Evolutionary conservation across 2,888 invertebrate genomes (phyloP).

Genomic region (Ennomos fuscantarius): DNA sequence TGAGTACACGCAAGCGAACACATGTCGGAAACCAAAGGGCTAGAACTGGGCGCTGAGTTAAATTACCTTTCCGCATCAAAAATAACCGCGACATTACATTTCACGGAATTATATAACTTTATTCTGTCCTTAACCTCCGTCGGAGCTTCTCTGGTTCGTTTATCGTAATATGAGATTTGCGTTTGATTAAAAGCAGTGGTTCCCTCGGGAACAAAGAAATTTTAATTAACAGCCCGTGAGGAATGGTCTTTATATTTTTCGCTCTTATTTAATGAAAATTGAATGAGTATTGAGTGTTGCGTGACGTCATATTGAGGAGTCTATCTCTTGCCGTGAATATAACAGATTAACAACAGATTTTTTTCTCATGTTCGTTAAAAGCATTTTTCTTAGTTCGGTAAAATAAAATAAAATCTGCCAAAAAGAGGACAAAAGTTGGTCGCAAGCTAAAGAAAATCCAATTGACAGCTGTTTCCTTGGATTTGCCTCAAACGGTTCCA

Average conservation of each 20-base stretch:
- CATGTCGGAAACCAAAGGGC: background rate
- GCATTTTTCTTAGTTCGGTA: too few relatives aligned
- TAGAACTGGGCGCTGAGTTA: background rate
- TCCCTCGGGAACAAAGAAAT: constrained; percentile 26
- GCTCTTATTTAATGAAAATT: constrained; percentile 10
- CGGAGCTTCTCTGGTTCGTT: background rate
- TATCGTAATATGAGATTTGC: constrained; percentile 19
- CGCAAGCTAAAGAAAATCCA: too few relatives aligned
- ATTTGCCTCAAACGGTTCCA: too few relatives aligned
- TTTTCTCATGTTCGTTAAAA: too few relatives aligned
- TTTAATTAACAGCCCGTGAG: constrained; percentile 32
- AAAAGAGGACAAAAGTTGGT: too few relatives aligned
- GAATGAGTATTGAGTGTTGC: constrained; percentile 14
- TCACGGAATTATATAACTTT: constrained; percentile 12
- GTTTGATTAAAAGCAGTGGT: constrained; percentile 28
- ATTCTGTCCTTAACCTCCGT: constrained; percentile 3
- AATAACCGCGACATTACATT: constrained; percentile 8
- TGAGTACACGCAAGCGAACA: background rate
- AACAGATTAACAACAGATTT: too few relatives aligned
- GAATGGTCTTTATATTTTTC: constrained; percentile 18
- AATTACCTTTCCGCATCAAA: background rate
- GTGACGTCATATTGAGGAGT: background rate
- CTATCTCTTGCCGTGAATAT: background rate
- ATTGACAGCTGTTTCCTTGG: too few relatives aligned
- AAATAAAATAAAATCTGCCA: too few relatives aligned